Evolutionary conservation across 2,888 invertebrate species (phyloP).

Genomic region (Timema cristinae): DNA sequence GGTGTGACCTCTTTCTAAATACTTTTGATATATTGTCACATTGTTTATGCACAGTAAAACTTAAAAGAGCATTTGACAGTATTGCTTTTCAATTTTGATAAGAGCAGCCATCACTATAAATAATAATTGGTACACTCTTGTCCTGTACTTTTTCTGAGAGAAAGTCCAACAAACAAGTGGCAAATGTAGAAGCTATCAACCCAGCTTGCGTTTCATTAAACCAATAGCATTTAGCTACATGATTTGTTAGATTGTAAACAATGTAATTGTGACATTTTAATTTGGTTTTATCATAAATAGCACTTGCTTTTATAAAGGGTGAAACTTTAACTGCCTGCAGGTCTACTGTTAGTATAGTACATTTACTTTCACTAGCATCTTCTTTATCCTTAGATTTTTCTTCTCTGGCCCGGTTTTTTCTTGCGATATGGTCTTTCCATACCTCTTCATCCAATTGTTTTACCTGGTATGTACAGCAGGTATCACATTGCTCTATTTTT

Average conservation of each 20-base stretch:
- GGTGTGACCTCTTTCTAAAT: slow-evolving; percentile 5
- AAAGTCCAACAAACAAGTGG: not conserved
- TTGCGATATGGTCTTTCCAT: not conserved
- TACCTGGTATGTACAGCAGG: no score
- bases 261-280: not conserved
- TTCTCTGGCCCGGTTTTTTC: not conserved
- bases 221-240: not conserved
- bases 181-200: not conserved
- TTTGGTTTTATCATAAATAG: slow-evolving; percentile 4
- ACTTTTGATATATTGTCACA: not conserved
- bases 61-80: not conserved
- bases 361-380: not conserved
- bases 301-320: not conserved
- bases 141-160: not conserved
- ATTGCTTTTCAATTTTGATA: not conserved
- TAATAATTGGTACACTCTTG: not conserved
- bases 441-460: no score
- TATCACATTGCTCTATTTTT: no score
- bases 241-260: slow-evolving; percentile 5
- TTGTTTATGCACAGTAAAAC: not conserved
- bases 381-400: not conserved
- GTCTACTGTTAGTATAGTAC: not conserved
- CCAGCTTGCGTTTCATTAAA: slow-evolving; percentile 1
- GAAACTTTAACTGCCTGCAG: not conserved
- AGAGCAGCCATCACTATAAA: not conserved